Conservation (phyloP, 1,140 invertebrate species). For the Coenobita brevimanus region DNA sequence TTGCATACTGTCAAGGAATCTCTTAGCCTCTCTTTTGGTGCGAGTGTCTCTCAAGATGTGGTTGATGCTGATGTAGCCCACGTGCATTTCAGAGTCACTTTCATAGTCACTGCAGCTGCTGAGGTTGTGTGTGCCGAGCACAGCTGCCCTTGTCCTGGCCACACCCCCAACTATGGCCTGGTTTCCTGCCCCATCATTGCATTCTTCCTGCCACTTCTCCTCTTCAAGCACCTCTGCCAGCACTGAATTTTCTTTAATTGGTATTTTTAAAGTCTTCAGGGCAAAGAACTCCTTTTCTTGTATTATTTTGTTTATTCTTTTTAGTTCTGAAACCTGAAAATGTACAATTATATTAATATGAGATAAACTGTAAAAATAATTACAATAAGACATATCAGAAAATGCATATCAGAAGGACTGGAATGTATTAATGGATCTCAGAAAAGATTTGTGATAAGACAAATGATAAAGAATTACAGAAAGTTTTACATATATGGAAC, state of each 20-base stretch:
- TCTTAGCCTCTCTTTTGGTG: constrained; percentile 60
- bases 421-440: neutral
- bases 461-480: too few species aligned
- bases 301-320: constrained; percentile 63
- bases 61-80: constrained; percentile 65
- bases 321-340: constrained; percentile 62
- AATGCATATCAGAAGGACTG: neutral
- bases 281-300: constrained; percentile 66
- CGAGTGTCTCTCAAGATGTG: constrained; percentile 59
- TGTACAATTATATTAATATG: neutral
- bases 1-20: constrained; percentile 59
- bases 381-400: neutral
- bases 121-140: constrained; percentile 49
- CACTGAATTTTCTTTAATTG: constrained; percentile 60
- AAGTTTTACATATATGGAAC: too few species aligned
- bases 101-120: constrained; percentile 64
- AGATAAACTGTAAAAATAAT: neutral
- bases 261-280: constrained; percentile 60
- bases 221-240: constrained; percentile 54
- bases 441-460: too few species aligned
- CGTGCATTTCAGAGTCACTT: constrained; percentile 60
- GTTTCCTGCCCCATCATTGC: neutral
- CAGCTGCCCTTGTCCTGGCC: constrained; percentile 38
- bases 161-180: neutral
- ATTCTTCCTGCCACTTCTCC: neutral